Percentiles rank a stretch among this genome's conserved stretches.
phyloP scores from a whole-genome alignment of 2,113 vertebrate genomes.

The Bujurquina vittata region DNA sequence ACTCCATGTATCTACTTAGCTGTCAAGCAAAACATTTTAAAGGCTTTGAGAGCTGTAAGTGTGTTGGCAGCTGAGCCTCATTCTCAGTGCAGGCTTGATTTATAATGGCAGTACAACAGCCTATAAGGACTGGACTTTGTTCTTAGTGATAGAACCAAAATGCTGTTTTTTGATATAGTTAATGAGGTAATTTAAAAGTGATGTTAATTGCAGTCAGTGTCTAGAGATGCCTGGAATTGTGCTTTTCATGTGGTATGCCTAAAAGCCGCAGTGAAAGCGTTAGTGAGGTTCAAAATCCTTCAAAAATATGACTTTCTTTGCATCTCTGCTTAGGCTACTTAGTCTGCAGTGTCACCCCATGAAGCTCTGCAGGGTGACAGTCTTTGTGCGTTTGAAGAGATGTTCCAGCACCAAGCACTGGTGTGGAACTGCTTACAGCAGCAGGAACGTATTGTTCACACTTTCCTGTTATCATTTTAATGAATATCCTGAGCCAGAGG shows the following conservation, averaged over 20 bases:
- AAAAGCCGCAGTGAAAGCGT: not conserved
- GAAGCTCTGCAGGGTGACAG: conserved; percentile 12
- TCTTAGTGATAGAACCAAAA: conserved; percentile 5
- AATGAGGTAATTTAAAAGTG: not conserved
- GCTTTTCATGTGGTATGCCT: not conserved
- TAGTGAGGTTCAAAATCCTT: not conserved
- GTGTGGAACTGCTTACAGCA: conserved; percentile 56
- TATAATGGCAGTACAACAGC: conserved; percentile 45
- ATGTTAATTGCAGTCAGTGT: not conserved
- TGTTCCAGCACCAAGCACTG: not conserved
- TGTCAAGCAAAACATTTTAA: conserved; percentile 51
- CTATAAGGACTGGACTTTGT: conserved; percentile 29
- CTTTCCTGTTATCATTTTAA: conserved; percentile 56
- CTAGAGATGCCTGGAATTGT: not conserved
- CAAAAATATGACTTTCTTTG: not conserved
- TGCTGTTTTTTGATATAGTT: not conserved
- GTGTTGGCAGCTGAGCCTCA: conserved; percentile 32
- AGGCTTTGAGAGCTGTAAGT: conserved; percentile 44
- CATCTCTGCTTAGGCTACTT: conserved; percentile 28
- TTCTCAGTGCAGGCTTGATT: conserved; percentile 35
- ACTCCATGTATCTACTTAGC: conserved; percentile 24
- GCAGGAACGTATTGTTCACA: conserved; percentile 48
- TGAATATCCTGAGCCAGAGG: conserved; percentile 40
- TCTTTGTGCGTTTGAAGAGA: conserved; percentile 20
- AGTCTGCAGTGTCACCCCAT: conserved; percentile 44